Conservation (phyloP, 2,113 vertebrate species). For the Parus major region DNA sequence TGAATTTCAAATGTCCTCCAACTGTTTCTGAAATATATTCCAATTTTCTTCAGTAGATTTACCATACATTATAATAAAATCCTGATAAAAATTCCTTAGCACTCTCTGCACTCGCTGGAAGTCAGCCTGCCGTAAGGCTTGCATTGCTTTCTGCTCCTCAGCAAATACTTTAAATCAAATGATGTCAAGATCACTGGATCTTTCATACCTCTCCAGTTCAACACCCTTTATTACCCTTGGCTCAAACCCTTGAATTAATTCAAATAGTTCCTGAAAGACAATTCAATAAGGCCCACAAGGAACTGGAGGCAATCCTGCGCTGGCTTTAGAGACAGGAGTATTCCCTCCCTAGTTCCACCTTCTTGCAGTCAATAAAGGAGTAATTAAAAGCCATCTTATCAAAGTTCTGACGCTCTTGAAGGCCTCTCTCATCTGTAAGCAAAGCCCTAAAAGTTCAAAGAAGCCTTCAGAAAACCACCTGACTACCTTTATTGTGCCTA, state of each 20-base stretch:
- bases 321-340: not conserved
- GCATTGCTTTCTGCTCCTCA: slow-evolving; percentile 17
- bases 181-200: not conserved
- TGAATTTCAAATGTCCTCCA: slow-evolving; percentile 64
- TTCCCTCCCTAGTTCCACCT: not conserved
- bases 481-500: slow-evolving; percentile 53
- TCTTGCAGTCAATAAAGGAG: not conserved
- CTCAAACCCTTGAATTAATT: slow-evolving; percentile 43
- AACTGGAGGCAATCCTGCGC: not conserved
- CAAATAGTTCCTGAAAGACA: slow-evolving; percentile 44
- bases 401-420: slow-evolving; percentile 10
- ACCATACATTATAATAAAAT: slow-evolving; percentile 60
- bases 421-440: slow-evolving; percentile 40
- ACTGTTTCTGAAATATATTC: slow-evolving; percentile 67
- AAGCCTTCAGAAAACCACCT: slow-evolving; percentile 55
- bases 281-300: slow-evolving; percentile 11
- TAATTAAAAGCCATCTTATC: slow-evolving; percentile 48
- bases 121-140: not conserved
- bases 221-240: slow-evolving; percentile 19
- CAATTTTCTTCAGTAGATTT: slow-evolving; percentile 63
- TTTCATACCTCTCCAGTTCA: slow-evolving; percentile 31
- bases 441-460: slow-evolving; percentile 36
- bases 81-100: slow-evolving; percentile 55
- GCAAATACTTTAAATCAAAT: slow-evolving; percentile 49
- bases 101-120: slow-evolving; percentile 29